Evolutionary conservation across 2,113 vertebrate genomes (phyloP).

Genomic region (Scartelaos histophorus): DNA sequence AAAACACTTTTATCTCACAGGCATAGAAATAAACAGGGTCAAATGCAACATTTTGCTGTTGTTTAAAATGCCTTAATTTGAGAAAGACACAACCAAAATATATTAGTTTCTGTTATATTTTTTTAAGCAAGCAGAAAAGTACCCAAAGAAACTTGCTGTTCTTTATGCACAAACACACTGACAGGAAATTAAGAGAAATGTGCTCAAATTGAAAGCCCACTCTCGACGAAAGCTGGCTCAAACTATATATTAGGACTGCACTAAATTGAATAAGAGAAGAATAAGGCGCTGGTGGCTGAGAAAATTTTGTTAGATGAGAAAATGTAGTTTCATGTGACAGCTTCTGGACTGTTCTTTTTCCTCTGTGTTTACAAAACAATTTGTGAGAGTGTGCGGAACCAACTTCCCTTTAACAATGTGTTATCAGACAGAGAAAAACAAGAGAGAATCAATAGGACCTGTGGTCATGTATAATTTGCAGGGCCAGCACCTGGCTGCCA

Average conservation of each 20-base stretch:
- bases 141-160: background rate
- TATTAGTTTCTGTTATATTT: background rate
- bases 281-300: conserved; percentile 40
- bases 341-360: conserved; percentile 44
- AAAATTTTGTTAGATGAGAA: conserved; percentile 31
- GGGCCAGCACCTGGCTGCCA: conserved; percentile 70
- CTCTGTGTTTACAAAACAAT: conserved; percentile 68
- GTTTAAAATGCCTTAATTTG: background rate
- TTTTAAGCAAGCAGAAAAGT: background rate
- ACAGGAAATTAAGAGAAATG: conserved; percentile 12
- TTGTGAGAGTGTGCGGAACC: conserved; percentile 57
- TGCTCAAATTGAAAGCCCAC: conserved; percentile 12
- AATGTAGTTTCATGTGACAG: conserved; percentile 49
- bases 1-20: background rate
- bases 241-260: conserved; percentile 9
- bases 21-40: background rate
- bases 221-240: background rate
- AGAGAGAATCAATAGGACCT: conserved; percentile 73
- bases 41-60: background rate
- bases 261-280: conserved; percentile 36
- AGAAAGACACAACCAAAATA: background rate
- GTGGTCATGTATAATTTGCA: conserved; percentile 77
- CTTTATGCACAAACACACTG: conserved; percentile 8
- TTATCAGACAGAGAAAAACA: conserved; percentile 74
- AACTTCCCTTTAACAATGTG: conserved; percentile 71